These are phyloP conservation scores for Andrena bucephala DNA, from an alignment of 2,888 invertebrate genomes.

Conservation along the genomic window DNA sequence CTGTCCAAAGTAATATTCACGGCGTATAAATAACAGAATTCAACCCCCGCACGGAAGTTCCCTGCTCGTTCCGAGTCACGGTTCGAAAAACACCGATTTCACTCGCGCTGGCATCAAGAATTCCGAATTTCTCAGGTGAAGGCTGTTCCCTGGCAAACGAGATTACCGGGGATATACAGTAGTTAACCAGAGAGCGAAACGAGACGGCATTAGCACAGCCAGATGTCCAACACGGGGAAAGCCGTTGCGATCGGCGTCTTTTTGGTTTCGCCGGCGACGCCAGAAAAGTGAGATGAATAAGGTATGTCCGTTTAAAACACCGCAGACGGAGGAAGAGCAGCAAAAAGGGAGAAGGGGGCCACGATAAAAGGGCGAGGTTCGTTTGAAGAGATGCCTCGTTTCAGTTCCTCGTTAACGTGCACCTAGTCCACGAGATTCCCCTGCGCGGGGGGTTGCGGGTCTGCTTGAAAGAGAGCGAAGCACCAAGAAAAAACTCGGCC, in stretches of 20 bases:
- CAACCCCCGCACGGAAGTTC: neutral
- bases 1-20: neutral
- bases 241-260: conserved; percentile 31
- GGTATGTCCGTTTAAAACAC: conserved; percentile 34
- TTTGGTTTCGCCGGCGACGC: neutral
- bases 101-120: neutral
- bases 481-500: conserved; percentile 1
- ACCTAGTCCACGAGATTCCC: conserved; percentile 3
- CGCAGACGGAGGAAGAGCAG: conserved; percentile 6
- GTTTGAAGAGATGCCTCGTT: conserved; percentile 34
- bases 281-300: conserved; percentile 27
- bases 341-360: neutral
- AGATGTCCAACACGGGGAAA: conserved; percentile 11
- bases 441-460: conserved; percentile 1
- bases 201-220: conserved; percentile 4
- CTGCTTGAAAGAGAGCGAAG: conserved; percentile 3
- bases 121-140: neutral
- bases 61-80: neutral
- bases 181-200: neutral
- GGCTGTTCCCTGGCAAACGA: neutral
- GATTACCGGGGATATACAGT: neutral
- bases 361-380: conserved; percentile 36
- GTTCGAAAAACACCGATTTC: neutral
- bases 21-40: neutral
- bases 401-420: conserved; percentile 54